Evolutionary conservation across 2,888 invertebrate genomes (phyloP).

Genomic region (Ophion ventricosus): DNA sequence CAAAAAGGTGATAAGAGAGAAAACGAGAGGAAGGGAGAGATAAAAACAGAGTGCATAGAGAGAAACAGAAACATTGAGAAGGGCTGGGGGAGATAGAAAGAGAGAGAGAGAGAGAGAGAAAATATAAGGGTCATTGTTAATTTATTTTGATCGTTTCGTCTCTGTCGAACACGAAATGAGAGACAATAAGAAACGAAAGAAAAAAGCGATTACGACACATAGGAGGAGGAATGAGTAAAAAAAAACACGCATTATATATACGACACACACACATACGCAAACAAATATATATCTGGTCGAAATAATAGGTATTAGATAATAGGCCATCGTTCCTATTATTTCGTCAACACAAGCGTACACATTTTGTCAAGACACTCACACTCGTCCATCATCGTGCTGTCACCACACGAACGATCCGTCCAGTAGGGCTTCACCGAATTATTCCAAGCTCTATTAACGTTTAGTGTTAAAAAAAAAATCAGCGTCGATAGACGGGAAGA

Average conservation of each 20-base stretch:
- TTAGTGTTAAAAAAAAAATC: conserved; percentile 66
- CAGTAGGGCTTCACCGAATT: conserved; percentile 81
- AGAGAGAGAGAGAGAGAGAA: not conserved
- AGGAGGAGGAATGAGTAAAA: conserved; percentile 32
- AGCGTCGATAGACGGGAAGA: conserved; percentile 59
- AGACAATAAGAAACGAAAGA: not conserved
- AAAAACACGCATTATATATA: conserved; percentile 18
- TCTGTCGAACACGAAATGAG: too few relatives aligned
- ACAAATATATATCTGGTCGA: not conserved
- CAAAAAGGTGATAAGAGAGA: conserved; percentile 8
- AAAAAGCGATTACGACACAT: too few relatives aligned
- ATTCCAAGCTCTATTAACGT: conserved; percentile 80
- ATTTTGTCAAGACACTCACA: conserved; percentile 72
- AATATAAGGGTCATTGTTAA: too few relatives aligned
- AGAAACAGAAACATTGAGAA: not conserved
- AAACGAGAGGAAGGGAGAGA: conserved; percentile 7
- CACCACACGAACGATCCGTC: conserved; percentile 81
- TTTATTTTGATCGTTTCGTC: too few relatives aligned
- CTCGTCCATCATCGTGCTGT: conserved; percentile 80
- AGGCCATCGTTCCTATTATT: not conserved
- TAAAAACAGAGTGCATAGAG: not conserved
- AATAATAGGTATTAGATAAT: not conserved
- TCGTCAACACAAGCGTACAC: not conserved
- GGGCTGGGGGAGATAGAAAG: not conserved
- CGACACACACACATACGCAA: not conserved